Conservation (phyloP, 1,140 invertebrate species). For the Tribolium madens region DNA sequence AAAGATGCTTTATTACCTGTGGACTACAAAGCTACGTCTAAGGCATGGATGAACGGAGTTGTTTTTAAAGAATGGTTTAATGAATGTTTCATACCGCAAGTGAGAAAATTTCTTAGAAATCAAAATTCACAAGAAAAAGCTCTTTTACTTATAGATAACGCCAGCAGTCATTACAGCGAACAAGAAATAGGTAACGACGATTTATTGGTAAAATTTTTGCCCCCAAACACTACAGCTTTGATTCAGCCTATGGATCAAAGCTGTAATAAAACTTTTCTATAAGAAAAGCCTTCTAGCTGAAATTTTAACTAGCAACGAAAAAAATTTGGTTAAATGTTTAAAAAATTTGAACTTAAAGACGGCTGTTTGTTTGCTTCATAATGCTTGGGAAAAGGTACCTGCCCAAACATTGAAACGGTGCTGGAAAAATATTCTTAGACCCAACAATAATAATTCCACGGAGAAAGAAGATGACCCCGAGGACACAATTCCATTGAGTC, state of each 20-base stretch:
- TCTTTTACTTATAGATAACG: conserved; percentile 51
- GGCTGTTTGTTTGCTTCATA: no score
- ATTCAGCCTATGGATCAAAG: conserved; percentile 46
- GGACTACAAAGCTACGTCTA: conserved; percentile 57
- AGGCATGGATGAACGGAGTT: conserved; percentile 57
- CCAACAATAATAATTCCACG: no score
- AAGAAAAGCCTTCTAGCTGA: conserved; percentile 46
- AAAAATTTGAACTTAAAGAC: not conserved
- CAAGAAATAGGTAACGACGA: conserved; percentile 14
- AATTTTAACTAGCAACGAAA: conserved; percentile 33
- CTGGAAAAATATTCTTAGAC: no score
- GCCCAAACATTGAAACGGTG: no score
- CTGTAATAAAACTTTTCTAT: conserved; percentile 43
- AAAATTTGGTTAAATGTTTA: not conserved
- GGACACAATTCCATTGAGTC: no score
- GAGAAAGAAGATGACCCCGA: no score
- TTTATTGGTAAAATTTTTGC: conserved; percentile 43
- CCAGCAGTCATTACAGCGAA: conserved; percentile 32
- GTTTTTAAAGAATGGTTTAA: conserved; percentile 54
- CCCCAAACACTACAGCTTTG: conserved; percentile 42
- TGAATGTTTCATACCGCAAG: conserved; percentile 43
- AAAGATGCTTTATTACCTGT: conserved; percentile 55
- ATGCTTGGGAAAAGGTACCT: no score
- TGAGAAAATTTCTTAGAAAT: conserved; percentile 43
- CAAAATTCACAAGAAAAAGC: conserved; percentile 44